Conservation (phyloP, 2,888 invertebrate genomes). For the Nomada fucata region DNA sequence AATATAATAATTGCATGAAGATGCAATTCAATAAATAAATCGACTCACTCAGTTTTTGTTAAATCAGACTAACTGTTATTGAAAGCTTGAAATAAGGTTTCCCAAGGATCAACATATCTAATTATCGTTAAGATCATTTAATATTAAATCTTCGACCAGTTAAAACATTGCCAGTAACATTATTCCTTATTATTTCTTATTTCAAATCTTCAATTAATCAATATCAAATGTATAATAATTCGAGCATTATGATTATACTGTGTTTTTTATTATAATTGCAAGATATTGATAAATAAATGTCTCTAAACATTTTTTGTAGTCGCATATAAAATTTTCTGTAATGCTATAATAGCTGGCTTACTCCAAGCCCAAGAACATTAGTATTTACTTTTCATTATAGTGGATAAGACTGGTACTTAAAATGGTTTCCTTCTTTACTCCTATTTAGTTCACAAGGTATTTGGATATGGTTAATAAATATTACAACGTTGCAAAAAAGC, state of each 20-base stretch:
- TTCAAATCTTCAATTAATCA: conserved; percentile 59
- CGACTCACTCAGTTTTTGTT: conserved; percentile 52
- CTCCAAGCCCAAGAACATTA: conserved; percentile 54
- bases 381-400: conserved; percentile 47
- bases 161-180: conserved; percentile 44
- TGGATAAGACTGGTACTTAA: conserved; percentile 60
- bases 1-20: conserved; percentile 44
- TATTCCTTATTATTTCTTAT: conserved; percentile 41
- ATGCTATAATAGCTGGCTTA: conserved; percentile 49
- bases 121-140: conserved; percentile 41
- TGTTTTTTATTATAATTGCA: conserved; percentile 60
- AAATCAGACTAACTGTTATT: conserved; percentile 52
- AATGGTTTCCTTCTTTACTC: conserved; percentile 54
- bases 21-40: conserved; percentile 64
- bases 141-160: conserved; percentile 49
- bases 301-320: conserved; percentile 65
- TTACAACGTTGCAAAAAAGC: conserved; percentile 74
- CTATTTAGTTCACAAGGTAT: conserved; percentile 64
- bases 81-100: conserved; percentile 63
- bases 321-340: conserved; percentile 68
- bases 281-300: conserved; percentile 73
- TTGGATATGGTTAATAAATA: conserved; percentile 72
- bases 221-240: conserved; percentile 60
- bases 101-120: conserved; percentile 20
- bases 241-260: conserved; percentile 64